A percentile compares a stretch with the other conserved stretches of the same genome.
Evolutionary conservation across 2,888 invertebrate species (phyloP).

Genomic region (Lycaena phlaeas): DNA sequence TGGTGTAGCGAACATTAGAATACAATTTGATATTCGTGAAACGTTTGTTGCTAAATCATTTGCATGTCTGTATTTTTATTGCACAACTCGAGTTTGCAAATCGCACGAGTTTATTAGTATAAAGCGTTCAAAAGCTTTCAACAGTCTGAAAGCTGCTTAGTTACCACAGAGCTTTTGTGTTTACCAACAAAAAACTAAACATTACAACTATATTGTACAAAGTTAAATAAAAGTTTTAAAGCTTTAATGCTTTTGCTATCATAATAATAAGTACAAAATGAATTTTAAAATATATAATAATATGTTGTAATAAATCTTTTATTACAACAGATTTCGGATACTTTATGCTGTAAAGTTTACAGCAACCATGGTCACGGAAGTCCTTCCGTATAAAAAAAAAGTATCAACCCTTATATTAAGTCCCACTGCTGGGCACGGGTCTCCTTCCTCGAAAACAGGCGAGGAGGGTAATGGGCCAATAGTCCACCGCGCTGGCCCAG

Average conservation of each 20-base stretch:
- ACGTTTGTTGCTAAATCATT: background rate
- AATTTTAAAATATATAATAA: background rate
- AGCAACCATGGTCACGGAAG: too few species aligned
- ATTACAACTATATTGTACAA: background rate
- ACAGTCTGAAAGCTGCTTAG: conserved; percentile 3
- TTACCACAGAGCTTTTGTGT: conserved; percentile 5
- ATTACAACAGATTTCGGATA: too few species aligned
- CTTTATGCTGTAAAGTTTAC: too few species aligned
- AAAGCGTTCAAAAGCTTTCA: conserved; percentile 7
- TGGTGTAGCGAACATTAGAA: too few species aligned
- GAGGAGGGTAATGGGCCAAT: too few species aligned
- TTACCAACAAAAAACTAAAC: background rate
- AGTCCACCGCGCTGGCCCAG: too few species aligned
- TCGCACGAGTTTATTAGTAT: conserved; percentile 4
- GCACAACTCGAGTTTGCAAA: conserved; percentile 1
- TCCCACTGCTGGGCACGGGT: too few species aligned
- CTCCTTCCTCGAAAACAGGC: too few species aligned
- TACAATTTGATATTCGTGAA: too few species aligned
- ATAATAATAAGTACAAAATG: background rate
- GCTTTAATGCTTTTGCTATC: background rate
- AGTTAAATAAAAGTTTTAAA: background rate
- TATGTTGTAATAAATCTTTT: too few species aligned
- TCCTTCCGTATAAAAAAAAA: too few species aligned
- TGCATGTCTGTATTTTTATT: background rate
- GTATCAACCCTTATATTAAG: too few species aligned